A percentile compares a stretch with the other conserved stretches of the same genome.
These are phyloP conservation scores for Cynocephalus volans DNA, from an alignment of 2,113 vertebrate genomes.

Conservation along the genomic window DNA sequence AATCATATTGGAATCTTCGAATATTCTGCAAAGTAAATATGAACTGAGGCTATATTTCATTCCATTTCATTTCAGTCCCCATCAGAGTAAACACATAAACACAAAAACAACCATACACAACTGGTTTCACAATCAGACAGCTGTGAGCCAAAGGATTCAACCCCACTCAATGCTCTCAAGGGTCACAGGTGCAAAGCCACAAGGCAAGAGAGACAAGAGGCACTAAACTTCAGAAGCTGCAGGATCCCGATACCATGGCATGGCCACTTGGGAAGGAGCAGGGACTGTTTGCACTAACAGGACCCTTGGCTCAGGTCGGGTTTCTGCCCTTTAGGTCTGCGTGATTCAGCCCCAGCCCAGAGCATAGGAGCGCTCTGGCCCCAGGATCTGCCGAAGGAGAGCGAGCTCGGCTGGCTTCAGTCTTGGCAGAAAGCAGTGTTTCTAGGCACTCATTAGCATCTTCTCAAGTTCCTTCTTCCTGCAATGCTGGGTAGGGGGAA, in stretches of 20 bases:
- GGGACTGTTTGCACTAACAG: fast-evolving
- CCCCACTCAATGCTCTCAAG: background rate
- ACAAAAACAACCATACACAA: background rate
- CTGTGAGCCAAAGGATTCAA: background rate
- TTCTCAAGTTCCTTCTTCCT: background rate
- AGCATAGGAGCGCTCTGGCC: background rate
- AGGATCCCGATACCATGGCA: background rate
- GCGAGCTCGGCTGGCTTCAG: background rate
- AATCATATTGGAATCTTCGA: background rate
- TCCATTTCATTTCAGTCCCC: background rate
- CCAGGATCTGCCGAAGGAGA: background rate
- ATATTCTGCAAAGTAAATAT: background rate
- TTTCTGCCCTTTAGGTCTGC: background rate
- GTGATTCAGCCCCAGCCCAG: background rate
- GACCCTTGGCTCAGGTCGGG: background rate
- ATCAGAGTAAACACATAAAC: background rate
- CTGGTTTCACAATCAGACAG: background rate
- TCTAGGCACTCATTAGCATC: background rate
- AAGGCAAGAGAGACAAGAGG: background rate
- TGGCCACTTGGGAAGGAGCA: too few relatives aligned
- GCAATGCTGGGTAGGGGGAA: background rate
- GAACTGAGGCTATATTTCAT: background rate
- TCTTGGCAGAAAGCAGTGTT: background rate
- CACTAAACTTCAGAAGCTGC: background rate
- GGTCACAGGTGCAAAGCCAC: background rate